A percentile compares a stretch with the other conserved stretches of the same genome.
Conservation (phyloP, 2,888 invertebrate species). For the Uloborus plumipes region DNA sequence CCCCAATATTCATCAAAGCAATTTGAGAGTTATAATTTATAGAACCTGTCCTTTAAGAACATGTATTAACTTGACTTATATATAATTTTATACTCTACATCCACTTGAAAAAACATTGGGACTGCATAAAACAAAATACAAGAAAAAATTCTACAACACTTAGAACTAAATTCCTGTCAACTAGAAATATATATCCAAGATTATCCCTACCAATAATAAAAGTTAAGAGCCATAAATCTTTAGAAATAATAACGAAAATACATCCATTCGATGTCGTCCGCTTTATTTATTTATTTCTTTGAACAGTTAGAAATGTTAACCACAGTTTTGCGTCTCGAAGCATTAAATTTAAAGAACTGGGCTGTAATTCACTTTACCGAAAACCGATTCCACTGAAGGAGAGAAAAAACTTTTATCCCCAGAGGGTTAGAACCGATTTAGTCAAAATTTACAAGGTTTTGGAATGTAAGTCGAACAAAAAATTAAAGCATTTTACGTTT, state of each 20-base stretch:
- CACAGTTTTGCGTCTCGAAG: slow-evolving; percentile 15
- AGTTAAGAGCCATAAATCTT: slow-evolving; percentile 30
- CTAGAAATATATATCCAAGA: slow-evolving; percentile 33
- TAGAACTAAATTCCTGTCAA: slow-evolving; percentile 26
- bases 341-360: slow-evolving; percentile 25
- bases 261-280: background rate
- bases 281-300: slow-evolving; percentile 2
- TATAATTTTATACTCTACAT: too few species aligned
- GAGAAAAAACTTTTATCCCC: slow-evolving; percentile 33
- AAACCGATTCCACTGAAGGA: slow-evolving; percentile 17
- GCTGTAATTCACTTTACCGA: slow-evolving; percentile 29
- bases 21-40: background rate
- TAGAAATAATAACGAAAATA: background rate
- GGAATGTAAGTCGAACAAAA: slow-evolving; percentile 14
- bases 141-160: slow-evolving; percentile 1
- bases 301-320: slow-evolving; percentile 13
- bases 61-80: background rate
- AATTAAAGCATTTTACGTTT: slow-evolving; percentile 11
- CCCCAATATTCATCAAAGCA: too few species aligned
- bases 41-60: too few species aligned
- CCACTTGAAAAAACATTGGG: too few species aligned
- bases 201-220: slow-evolving; percentile 30
- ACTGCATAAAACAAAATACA: background rate
- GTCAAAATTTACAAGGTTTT: slow-evolving; percentile 1
- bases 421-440: slow-evolving; percentile 4